Percentiles rank a stretch among this genome's conserved stretches.
phyloP scores from a whole-genome alignment of 2,797 vertebrate species.

The Acipenser transmontanus region DNA sequence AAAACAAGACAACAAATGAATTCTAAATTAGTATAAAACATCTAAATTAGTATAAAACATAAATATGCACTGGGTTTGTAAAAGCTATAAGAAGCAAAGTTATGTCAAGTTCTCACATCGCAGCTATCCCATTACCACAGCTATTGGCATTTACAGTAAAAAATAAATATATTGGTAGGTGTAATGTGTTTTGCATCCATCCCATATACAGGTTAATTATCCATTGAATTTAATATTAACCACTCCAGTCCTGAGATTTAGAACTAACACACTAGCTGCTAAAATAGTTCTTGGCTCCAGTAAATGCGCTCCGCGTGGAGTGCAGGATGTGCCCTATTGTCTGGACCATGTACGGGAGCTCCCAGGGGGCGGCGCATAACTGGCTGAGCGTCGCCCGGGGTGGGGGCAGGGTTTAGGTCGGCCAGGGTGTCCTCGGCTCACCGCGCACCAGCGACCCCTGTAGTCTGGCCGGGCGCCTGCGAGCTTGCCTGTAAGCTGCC shows the following conservation, averaged over 20 bases:
- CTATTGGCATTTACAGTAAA: constrained; percentile 4
- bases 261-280: not conserved
- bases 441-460: no score
- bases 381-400: no score
- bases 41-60: constrained; percentile 18
- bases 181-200: constrained; percentile 2
- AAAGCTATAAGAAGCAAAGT: not conserved
- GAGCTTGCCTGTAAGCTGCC: no score
- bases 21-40: no score
- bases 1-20: not conserved
- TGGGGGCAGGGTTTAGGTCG: no score
- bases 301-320: no score
- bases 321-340: no score
- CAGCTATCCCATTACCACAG: not conserved
- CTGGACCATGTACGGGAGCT: no score
- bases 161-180: not conserved
- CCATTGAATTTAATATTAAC: constrained; percentile 1
- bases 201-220: constrained; percentile 6
- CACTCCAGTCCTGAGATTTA: constrained; percentile 6
- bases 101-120: not conserved
- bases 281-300: not conserved
- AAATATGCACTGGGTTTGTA: not conserved
- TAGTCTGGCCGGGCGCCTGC: no score
- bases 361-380: no score
- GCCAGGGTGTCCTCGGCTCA: no score